These are phyloP conservation scores for Hedychridium roseum DNA, from an alignment of 2,888 invertebrate species.

Conservation along the genomic window DNA sequence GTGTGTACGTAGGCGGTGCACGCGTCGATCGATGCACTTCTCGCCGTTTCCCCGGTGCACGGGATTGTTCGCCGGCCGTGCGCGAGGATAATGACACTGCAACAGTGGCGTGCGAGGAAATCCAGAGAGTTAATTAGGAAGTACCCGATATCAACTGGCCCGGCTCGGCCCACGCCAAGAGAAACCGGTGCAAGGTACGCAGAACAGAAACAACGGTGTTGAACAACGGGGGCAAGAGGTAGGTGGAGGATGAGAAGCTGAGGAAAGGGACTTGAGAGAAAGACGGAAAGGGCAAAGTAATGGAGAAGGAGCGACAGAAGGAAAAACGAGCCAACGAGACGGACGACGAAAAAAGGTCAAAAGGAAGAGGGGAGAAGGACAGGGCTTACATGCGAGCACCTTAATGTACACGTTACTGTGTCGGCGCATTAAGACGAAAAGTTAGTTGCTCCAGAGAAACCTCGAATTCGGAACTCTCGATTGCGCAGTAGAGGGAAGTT, in stretches of 20 bases:
- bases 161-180: constrained; percentile 11
- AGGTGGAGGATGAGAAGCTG: background rate
- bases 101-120: constrained; percentile 37
- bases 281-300: constrained; percentile 18
- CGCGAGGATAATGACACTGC: constrained; percentile 34
- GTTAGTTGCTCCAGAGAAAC: constrained; percentile 38
- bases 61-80: too few species aligned
- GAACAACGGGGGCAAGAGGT: background rate
- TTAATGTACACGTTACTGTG: constrained; percentile 46
- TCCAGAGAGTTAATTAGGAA: constrained; percentile 45
- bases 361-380: constrained; percentile 7
- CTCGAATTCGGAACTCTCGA: constrained; percentile 35
- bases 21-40: constrained; percentile 21
- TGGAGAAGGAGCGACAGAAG: too few species aligned
- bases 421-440: constrained; percentile 42
- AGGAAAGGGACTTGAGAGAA: background rate
- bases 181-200: too few species aligned
- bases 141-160: constrained; percentile 32
- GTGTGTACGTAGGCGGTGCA: background rate
- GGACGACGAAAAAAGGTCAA: too few species aligned
- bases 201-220: too few species aligned
- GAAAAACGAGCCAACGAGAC: constrained; percentile 29
- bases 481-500: constrained; percentile 27
- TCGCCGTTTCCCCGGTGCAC: too few species aligned
- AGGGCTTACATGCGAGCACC: constrained; percentile 39